Conservation (phyloP, 2,113 vertebrate genomes). For the Epinephelus moara region DNA sequence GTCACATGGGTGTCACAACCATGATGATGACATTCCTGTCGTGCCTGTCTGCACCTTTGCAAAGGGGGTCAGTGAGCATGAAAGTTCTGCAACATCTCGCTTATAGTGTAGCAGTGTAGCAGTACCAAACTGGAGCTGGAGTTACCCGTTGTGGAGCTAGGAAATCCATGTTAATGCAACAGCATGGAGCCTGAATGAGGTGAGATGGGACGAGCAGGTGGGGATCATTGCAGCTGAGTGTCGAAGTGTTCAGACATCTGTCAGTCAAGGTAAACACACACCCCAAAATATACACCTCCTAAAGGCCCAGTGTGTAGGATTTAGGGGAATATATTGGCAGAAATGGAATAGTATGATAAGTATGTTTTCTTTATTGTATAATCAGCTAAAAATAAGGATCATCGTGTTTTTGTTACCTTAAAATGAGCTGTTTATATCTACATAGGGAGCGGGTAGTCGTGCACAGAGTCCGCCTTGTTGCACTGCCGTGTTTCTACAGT, state of each 20-base stretch:
- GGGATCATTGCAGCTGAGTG: background rate
- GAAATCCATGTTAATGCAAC: background rate
- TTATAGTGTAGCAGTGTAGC: background rate
- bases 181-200: background rate
- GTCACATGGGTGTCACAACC: slow-evolving; percentile 24
- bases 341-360: too few relatives aligned
- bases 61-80: slow-evolving; percentile 27
- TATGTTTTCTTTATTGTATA: too few relatives aligned
- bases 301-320: too few relatives aligned
- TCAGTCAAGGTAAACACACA: slow-evolving; percentile 3
- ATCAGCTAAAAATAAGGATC: too few relatives aligned
- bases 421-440: too few relatives aligned
- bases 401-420: too few relatives aligned
- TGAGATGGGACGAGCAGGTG: background rate
- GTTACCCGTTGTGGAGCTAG: background rate
- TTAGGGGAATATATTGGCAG: too few relatives aligned
- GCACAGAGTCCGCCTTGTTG: too few relatives aligned
- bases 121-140: background rate
- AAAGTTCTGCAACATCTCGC: background rate
- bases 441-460: too few relatives aligned
- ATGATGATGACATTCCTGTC: slow-evolving; percentile 15
- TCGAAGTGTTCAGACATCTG: slow-evolving; percentile 5
- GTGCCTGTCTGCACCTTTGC: slow-evolving; percentile 21
- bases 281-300: background rate
- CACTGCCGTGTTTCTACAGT: too few relatives aligned